Evolutionary conservation across 2,888 invertebrate species (phyloP).

Genomic region (Thereva nobilitata): DNA sequence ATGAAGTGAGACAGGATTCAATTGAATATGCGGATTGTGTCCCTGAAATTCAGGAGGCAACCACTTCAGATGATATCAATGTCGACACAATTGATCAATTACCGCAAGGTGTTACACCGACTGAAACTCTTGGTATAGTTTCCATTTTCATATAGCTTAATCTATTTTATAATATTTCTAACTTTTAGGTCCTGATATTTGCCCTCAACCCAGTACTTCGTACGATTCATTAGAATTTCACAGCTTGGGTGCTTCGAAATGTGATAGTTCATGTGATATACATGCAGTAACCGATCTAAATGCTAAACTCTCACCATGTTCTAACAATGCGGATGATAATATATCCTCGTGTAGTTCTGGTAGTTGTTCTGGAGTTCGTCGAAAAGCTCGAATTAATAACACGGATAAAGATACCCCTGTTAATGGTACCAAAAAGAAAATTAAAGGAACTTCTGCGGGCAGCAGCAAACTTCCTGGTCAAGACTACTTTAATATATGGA

Average conservation of each 20-base stretch:
- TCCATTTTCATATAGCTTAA: too few species aligned
- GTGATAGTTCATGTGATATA: conserved; percentile 26
- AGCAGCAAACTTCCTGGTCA: conserved; percentile 43
- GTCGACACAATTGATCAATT: too few species aligned
- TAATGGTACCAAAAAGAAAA: conserved; percentile 70
- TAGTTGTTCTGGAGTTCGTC: conserved; percentile 37
- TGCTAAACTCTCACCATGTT: conserved; percentile 7
- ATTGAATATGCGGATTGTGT: too few species aligned
- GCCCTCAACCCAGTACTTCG: background rate
- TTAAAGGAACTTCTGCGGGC: conserved; percentile 51
- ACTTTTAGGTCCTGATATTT: conserved; percentile 10
- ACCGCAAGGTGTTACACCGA: too few species aligned
- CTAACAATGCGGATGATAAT: conserved; percentile 16
- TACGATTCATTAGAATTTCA: conserved; percentile 10
- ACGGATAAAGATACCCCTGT: conserved; percentile 42
- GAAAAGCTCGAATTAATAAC: conserved; percentile 25
- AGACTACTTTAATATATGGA: conserved; percentile 54
- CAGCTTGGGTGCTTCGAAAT: conserved; percentile 12
- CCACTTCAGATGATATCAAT: too few species aligned
- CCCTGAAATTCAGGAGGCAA: too few species aligned
- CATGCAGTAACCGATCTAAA: background rate
- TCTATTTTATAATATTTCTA: background rate
- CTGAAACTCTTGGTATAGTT: too few species aligned
- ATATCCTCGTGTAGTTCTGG: conserved; percentile 24
- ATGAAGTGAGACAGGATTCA: too few species aligned